Evolutionary conservation across 2,113 vertebrate genomes (phyloP).

Genomic region (Dipodomys spectabilis): DNA sequence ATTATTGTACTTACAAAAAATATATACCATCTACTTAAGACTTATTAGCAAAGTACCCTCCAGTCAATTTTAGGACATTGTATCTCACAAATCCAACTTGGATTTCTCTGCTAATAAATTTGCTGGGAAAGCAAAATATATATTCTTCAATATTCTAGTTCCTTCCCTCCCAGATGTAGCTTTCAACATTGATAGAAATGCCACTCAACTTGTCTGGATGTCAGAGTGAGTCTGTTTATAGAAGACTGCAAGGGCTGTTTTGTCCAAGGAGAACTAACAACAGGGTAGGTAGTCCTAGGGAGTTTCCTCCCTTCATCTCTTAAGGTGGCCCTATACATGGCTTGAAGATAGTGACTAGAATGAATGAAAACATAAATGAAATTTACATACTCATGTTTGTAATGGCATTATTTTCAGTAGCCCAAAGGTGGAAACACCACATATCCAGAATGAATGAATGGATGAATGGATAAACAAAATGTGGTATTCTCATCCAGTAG

Average conservation of each 20-base stretch:
- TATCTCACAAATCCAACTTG: background rate
- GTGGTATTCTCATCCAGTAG: too few relatives aligned
- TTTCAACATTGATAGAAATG: background rate
- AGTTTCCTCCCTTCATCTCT: background rate
- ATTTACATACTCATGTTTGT: background rate
- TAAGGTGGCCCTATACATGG: accelerated
- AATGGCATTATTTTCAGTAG: background rate
- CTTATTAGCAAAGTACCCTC: background rate
- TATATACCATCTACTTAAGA: background rate
- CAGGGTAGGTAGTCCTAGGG: background rate
- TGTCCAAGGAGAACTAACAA: background rate
- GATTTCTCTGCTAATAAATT: background rate
- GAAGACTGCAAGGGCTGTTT: background rate
- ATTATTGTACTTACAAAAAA: background rate
- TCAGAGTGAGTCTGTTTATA: background rate
- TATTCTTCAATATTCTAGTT: background rate
- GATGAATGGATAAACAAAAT: too few relatives aligned
- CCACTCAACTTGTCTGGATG: background rate
- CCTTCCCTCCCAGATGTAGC: background rate
- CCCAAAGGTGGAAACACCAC: too few relatives aligned
- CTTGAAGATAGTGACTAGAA: background rate
- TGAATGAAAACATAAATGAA: background rate
- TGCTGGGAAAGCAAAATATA: background rate
- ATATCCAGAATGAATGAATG: too few relatives aligned
- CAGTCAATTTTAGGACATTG: background rate